These are phyloP conservation scores for Epinotia demarniana DNA, from an alignment of 2,888 invertebrate genomes.

Conservation along the genomic window DNA sequence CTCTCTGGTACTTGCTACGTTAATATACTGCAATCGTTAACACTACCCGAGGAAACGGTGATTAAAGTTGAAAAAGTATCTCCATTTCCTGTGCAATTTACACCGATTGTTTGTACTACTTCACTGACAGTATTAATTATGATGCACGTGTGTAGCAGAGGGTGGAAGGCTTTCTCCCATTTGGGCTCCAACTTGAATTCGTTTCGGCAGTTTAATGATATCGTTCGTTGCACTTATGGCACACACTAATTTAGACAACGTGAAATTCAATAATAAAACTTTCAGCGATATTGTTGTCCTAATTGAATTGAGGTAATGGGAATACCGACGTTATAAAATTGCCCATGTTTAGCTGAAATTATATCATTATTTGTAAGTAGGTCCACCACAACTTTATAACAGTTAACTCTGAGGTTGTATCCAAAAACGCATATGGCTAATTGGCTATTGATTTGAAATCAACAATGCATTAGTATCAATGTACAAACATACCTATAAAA, in stretches of 20 bases:
- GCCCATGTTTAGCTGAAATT: neutral
- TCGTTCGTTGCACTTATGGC: constrained; percentile 54
- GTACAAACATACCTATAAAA: no score
- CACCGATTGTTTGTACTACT: constrained; percentile 41
- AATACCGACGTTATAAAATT: neutral
- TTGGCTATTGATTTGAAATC: no score
- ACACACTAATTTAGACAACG: constrained; percentile 52
- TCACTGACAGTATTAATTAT: constrained; percentile 50
- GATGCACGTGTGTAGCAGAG: constrained; percentile 68
- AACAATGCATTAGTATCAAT: no score
- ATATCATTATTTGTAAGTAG: neutral
- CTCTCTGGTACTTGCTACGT: neutral
- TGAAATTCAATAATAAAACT: constrained; percentile 49
- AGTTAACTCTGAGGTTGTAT: no score
- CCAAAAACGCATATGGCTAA: no score
- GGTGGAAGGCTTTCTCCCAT: constrained; percentile 77
- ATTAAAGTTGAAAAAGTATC: constrained; percentile 9
- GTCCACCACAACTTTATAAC: neutral
- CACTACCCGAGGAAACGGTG: neutral
- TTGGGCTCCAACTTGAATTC: constrained; percentile 62
- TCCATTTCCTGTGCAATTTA: constrained; percentile 31
- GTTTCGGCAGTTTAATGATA: constrained; percentile 60
- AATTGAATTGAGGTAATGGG: constrained; percentile 1
- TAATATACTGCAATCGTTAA: neutral
- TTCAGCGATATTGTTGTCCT: constrained; percentile 38